Conservation (phyloP, 2,113 vertebrate genomes). For the Eubucco bourcierii region DNA sequence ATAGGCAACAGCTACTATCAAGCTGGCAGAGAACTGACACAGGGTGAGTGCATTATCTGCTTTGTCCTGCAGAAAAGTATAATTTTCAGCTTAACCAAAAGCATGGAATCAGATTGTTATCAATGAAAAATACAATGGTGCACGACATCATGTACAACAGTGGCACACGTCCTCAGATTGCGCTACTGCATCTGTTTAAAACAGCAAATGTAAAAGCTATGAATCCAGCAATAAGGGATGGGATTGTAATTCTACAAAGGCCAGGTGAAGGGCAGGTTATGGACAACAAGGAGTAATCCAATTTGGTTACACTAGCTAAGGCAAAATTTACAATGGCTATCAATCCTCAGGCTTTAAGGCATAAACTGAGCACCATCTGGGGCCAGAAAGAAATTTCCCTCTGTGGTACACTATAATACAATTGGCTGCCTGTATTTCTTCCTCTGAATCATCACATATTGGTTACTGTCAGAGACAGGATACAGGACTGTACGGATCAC, state of each 20-base stretch:
- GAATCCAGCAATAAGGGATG: not conserved
- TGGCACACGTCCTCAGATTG: not conserved
- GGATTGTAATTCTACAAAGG: not conserved
- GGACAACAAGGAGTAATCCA: constrained; percentile 53
- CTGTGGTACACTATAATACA: constrained; percentile 49
- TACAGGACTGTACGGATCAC: constrained; percentile 28
- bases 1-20: not conserved
- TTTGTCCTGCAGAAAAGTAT: not conserved
- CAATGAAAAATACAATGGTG: not conserved
- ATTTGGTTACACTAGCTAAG: constrained; percentile 57
- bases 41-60: not conserved
- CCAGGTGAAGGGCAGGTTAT: constrained; percentile 61
- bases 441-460: constrained; percentile 50
- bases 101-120: not conserved
- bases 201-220: not conserved
- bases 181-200: not conserved
- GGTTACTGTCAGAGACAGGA: constrained; percentile 52
- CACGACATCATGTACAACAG: not conserved
- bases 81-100: not conserved
- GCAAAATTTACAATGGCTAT: constrained; percentile 63
- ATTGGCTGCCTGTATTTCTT: constrained; percentile 36
- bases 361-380: constrained; percentile 61
- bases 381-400: constrained; percentile 45
- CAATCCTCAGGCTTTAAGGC: constrained; percentile 61
- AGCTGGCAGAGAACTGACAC: not conserved